Evolutionary conservation across 2,113 vertebrate species (phyloP).

Genomic region (Paramormyrops kingsleyae): DNA sequence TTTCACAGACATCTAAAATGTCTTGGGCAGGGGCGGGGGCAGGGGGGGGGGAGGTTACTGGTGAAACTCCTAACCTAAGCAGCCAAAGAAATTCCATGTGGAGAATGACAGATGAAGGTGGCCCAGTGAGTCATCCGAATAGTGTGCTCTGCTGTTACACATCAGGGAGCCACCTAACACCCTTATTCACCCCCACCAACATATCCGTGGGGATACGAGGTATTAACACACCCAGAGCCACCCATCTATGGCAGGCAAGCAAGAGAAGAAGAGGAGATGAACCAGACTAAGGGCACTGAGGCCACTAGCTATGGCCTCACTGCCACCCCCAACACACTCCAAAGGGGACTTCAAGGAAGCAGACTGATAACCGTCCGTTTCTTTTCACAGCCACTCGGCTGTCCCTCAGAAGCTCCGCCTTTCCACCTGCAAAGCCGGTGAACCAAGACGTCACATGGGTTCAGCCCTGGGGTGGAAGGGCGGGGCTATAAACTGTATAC

Average conservation of each 20-base stretch:
- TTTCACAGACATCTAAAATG: not conserved
- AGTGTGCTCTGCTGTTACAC: not conserved
- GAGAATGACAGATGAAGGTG: not conserved
- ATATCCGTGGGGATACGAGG: not conserved
- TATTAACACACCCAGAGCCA: not conserved
- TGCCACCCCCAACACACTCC: not conserved
- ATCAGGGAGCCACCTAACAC: not conserved
- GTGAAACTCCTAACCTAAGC: not conserved
- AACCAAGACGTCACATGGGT: not conserved
- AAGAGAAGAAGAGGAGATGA: not conserved
- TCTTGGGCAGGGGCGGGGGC: slow-evolving; percentile 32
- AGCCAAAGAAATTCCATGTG: not conserved
- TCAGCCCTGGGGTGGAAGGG: not conserved
- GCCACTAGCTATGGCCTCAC: not conserved
- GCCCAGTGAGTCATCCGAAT: not conserved
- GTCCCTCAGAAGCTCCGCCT: not conserved
- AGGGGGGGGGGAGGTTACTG: not conserved
- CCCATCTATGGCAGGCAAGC: not conserved
- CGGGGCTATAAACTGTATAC: not conserved
- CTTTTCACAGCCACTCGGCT: not conserved
- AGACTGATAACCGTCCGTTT: not conserved
- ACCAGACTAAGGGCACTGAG: not conserved
- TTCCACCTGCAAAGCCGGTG: not conserved
- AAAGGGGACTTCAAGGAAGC: not conserved
- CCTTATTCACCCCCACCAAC: not conserved